Conservation (phyloP, 2,113 vertebrate genomes). For the Mobula birostris region DNA sequence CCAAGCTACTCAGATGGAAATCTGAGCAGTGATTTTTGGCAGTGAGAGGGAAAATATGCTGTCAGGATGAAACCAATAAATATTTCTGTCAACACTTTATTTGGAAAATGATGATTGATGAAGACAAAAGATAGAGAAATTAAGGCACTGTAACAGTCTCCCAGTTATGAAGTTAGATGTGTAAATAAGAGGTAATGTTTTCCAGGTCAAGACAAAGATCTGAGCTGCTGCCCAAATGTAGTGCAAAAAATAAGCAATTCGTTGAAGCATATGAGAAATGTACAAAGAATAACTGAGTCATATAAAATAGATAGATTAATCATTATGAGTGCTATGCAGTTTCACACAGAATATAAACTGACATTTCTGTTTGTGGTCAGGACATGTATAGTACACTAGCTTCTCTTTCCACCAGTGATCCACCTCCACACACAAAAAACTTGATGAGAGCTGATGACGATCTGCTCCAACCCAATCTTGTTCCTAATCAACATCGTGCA, state of each 20-base stretch:
- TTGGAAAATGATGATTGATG: background rate
- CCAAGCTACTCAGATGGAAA: background rate
- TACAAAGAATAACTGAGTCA: background rate
- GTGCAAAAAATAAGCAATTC: background rate
- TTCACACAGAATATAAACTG: background rate
- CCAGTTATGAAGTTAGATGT: background rate
- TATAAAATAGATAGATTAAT: background rate
- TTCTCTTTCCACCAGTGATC: background rate
- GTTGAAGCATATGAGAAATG: background rate
- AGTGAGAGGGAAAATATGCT: slow-evolving; percentile 1
- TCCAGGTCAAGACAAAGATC: background rate
- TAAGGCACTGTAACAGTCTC: background rate
- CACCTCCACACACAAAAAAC: background rate
- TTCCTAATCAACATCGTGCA: background rate
- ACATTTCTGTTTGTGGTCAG: background rate
- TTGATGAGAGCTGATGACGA: background rate
- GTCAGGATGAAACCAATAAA: slow-evolving; percentile 28
- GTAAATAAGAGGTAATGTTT: background rate
- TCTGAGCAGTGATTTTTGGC: slow-evolving; percentile 34
- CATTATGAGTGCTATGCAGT: background rate
- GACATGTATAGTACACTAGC: background rate
- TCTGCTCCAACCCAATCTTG: background rate
- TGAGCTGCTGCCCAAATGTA: no score
- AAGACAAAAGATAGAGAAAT: background rate
- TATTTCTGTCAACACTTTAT: slow-evolving; percentile 30